These are phyloP conservation scores for Amphipoea oculea DNA, from an alignment of 2,888 invertebrate genomes.

Conservation along the genomic window DNA sequence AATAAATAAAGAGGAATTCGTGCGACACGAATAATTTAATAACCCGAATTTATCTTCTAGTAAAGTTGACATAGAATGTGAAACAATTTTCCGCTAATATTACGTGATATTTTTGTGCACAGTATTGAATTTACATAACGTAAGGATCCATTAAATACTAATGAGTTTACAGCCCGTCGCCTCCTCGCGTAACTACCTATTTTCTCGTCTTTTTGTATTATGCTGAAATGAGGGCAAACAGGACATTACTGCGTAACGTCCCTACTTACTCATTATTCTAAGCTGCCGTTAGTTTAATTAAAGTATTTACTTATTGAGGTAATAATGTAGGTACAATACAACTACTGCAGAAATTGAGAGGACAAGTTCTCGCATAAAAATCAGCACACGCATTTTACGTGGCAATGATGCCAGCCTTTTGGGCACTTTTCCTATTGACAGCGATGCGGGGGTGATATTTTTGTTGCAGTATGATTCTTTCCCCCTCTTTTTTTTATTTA, in stretches of 20 bases:
- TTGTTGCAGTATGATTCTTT: not conserved
- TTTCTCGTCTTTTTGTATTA: conserved; percentile 2
- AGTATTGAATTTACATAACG: conserved; percentile 31
- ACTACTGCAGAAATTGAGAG: not conserved
- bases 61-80: not conserved
- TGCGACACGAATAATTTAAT: too few species aligned
- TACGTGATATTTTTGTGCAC: conserved; percentile 18
- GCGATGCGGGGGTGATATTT: not conserved
- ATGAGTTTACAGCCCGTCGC: conserved; percentile 15
- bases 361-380: not conserved
- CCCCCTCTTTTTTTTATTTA: not conserved
- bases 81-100: not conserved
- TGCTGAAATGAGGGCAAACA: conserved; percentile 13
- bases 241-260: not conserved
- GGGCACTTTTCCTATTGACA: not conserved
- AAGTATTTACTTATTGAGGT: not conserved
- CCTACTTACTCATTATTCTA: not conserved
- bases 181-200: not conserved
- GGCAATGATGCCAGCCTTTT: not conserved
- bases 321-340: not conserved
- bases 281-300: conserved; percentile 1
- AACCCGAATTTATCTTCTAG: not conserved
- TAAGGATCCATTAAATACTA: conserved; percentile 37
- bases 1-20: too few species aligned
- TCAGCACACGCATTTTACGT: not conserved